Conservation (phyloP, 2,888 invertebrate genomes). For the Dasypogon diadema region DNA sequence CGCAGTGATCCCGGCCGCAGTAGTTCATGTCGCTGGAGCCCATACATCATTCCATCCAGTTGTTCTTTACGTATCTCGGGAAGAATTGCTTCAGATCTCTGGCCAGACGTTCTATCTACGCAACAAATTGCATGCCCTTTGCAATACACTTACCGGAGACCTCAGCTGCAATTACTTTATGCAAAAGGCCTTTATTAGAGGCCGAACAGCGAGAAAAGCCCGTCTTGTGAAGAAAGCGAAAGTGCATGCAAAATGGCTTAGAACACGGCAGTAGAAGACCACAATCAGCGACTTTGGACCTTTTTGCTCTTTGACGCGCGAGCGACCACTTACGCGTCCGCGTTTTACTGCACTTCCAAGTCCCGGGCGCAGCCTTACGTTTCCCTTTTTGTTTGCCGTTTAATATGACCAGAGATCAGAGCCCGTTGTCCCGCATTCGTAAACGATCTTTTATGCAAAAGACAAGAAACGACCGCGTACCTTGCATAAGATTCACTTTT, state of each 20-base stretch:
- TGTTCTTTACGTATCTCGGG: background rate
- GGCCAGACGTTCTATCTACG: slow-evolving; percentile 6
- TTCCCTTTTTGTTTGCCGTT: background rate
- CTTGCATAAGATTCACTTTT: slow-evolving; percentile 31
- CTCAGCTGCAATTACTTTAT: slow-evolving; percentile 16
- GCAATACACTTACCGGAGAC: slow-evolving; percentile 6
- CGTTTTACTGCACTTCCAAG: background rate
- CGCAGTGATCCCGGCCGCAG: background rate
- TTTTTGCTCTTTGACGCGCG: background rate
- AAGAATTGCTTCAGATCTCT: background rate
- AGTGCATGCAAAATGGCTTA: slow-evolving; percentile 24
- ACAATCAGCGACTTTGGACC: background rate
- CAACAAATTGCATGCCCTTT: slow-evolving; percentile 17
- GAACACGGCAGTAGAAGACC: background rate
- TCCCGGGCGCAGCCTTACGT: no score
- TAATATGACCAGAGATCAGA: background rate
- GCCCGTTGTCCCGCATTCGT: background rate
- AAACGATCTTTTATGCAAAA: background rate
- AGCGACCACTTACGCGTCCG: background rate
- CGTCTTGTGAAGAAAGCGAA: slow-evolving; percentile 24
- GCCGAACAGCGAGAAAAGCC: slow-evolving; percentile 11
- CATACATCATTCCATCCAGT: background rate
- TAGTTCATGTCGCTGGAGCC: background rate
- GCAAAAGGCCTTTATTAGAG: slow-evolving; percentile 38
- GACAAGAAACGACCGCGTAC: background rate